Conservation (phyloP, 2,797 vertebrate species). For the Rallus crepitans region DNA sequence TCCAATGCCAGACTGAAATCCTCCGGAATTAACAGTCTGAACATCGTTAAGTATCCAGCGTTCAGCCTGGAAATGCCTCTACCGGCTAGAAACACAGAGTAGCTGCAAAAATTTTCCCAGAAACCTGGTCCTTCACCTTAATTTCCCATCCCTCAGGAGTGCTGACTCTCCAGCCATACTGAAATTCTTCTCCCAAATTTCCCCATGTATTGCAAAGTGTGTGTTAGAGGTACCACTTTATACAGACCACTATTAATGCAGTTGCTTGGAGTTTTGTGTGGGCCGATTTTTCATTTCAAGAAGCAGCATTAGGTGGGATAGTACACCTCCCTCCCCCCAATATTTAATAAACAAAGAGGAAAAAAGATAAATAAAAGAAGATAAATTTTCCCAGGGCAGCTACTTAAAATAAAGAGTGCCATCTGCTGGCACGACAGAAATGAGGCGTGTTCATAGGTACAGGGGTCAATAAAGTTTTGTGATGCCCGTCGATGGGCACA, state of each 20-base stretch:
- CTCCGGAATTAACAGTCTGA: background rate
- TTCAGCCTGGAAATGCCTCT: background rate
- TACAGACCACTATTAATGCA: background rate
- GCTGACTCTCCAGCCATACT: background rate
- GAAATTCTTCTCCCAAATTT: background rate
- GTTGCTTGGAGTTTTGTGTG: background rate
- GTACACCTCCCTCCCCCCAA: background rate
- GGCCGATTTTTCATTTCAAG: background rate
- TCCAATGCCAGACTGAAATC: background rate
- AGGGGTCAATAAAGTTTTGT: slow-evolving; percentile 52
- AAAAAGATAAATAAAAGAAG: background rate
- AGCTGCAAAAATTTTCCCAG: background rate
- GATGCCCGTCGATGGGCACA: background rate
- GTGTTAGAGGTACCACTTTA: background rate
- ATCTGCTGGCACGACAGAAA: slow-evolving; percentile 51
- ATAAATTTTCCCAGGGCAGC: background rate
- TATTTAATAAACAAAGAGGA: background rate
- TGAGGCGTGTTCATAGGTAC: background rate
- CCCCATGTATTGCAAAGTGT: background rate
- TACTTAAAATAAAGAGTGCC: slow-evolving; percentile 70
- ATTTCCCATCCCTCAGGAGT: background rate
- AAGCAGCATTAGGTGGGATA: background rate
- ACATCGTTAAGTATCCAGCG: background rate
- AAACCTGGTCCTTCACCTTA: background rate
- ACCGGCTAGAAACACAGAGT: background rate